Evolutionary conservation across 1,140 invertebrate species (phyloP).

Genomic region (Leptinotarsa undecemlineata): DNA sequence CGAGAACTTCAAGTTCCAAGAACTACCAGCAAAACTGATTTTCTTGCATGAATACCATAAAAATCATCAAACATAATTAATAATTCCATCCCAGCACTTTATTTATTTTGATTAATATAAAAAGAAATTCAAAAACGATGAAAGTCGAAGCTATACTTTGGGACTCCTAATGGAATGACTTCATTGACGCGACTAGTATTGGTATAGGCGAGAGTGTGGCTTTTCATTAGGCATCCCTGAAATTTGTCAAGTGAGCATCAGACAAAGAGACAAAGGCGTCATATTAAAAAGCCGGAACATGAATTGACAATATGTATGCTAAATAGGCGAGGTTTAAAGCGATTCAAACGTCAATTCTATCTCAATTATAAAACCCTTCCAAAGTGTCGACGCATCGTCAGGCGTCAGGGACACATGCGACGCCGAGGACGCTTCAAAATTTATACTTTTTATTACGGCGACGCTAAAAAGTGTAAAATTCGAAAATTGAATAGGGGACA

Average conservation of each 20-base stretch:
- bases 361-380: conserved; percentile 50
- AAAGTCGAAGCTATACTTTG: too few species aligned
- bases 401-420: conserved; percentile 34
- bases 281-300: conserved; percentile 43
- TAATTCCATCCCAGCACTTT: too few species aligned
- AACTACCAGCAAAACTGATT: too few species aligned
- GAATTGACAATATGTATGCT: conserved; percentile 48
- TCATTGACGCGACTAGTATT: background rate
- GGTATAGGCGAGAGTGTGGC: background rate
- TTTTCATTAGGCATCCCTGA: conserved; percentile 10
- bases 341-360: conserved; percentile 42
- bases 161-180: too few species aligned
- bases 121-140: too few species aligned
- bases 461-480: conserved; percentile 45
- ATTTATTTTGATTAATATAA: too few species aligned
- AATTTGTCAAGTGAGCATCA: conserved; percentile 30
- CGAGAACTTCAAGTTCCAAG: too few species aligned
- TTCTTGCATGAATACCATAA: too few species aligned
- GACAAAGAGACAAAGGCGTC: conserved; percentile 36
- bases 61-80: too few species aligned
- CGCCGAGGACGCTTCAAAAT: conserved; percentile 27
- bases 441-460: conserved; percentile 43
- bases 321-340: conserved; percentile 41
- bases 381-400: conserved; percentile 29
- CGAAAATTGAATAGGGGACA: conserved; percentile 44